phyloP scores from a whole-genome alignment of 2,888 invertebrate species.

The Deilephila porcellus region DNA sequence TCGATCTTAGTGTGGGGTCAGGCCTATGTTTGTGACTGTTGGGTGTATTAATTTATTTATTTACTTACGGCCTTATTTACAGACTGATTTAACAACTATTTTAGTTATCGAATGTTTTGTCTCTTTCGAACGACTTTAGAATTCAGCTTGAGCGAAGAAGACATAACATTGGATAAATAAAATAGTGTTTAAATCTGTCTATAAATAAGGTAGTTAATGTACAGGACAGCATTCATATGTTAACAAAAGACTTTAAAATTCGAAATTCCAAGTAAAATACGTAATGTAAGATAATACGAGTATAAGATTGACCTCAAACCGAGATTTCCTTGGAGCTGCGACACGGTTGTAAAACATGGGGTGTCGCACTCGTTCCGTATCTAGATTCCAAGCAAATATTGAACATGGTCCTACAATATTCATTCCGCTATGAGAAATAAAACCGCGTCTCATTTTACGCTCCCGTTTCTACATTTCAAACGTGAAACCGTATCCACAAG shows the following conservation, averaged over 20 bases:
- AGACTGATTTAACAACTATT: too few species aligned
- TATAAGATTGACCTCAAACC: constrained; percentile 10
- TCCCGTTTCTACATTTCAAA: not conserved
- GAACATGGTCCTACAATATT: constrained; percentile 16
- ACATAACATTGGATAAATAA: too few species aligned
- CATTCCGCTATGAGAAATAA: constrained; percentile 18
- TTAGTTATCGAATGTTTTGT: too few species aligned
- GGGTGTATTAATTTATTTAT: too few species aligned
- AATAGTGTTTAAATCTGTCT: too few species aligned
- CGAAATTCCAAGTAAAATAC: not conserved
- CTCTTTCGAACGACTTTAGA: too few species aligned
- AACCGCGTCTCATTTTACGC: constrained; percentile 10
- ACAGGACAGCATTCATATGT: too few species aligned
- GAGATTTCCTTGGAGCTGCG: constrained; percentile 3
- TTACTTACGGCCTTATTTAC: too few species aligned
- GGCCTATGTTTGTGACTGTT: too few species aligned
- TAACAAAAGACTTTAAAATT: not conserved
- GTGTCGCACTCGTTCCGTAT: constrained; percentile 10
- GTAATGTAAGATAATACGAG: not conserved
- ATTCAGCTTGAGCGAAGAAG: too few species aligned
- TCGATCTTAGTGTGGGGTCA: too few species aligned
- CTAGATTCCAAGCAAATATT: constrained; percentile 22
- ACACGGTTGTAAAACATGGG: constrained; percentile 17
- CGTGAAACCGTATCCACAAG: not conserved
- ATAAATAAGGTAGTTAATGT: too few species aligned